A percentile compares a stretch with the other conserved stretches of the same genome.
These are phyloP conservation scores for Danionella dracula DNA, from an alignment of 2,797 vertebrate species.

Conservation along the genomic window DNA sequence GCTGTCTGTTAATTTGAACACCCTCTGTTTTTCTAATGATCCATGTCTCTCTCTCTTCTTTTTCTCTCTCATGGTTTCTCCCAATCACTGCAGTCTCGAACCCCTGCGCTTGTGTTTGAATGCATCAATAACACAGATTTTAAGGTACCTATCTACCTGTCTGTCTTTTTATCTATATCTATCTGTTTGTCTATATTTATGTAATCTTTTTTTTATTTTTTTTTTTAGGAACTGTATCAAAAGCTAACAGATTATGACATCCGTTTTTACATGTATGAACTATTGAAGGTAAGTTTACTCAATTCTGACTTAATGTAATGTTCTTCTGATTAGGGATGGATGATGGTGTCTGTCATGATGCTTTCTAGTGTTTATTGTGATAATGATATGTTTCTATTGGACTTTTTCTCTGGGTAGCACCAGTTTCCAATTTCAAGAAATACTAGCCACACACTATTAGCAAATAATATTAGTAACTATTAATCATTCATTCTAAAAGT, in stretches of 20 bases:
- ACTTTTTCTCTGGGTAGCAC: no score
- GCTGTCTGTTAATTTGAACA: neutral
- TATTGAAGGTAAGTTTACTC: constrained; percentile 83
- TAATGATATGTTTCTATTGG: no score
- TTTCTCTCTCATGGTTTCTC: neutral
- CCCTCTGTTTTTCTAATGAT: neutral
- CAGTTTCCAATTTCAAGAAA: no score
- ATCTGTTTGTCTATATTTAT: neutral
- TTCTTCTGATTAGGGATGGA: neutral
- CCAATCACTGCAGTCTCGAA: constrained; percentile 89
- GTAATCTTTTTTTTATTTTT: neutral
- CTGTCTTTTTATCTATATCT: neutral
- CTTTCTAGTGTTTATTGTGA: no score
- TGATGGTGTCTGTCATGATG: neutral
- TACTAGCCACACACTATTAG: no score
- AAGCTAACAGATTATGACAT: constrained; percentile 97
- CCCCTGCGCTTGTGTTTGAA: constrained; percentile 97
- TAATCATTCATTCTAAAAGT: no score
- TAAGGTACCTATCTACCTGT: constrained; percentile 74
- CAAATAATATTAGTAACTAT: no score
- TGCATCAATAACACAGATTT: constrained; percentile 99
- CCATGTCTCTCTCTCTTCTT: neutral
- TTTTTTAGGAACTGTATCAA: constrained; percentile 91
- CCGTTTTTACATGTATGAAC: constrained; percentile 97
- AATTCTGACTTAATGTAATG: neutral